Evolutionary conservation across 2,113 vertebrate species (phyloP).

Genomic region (Isichthys henryi): DNA sequence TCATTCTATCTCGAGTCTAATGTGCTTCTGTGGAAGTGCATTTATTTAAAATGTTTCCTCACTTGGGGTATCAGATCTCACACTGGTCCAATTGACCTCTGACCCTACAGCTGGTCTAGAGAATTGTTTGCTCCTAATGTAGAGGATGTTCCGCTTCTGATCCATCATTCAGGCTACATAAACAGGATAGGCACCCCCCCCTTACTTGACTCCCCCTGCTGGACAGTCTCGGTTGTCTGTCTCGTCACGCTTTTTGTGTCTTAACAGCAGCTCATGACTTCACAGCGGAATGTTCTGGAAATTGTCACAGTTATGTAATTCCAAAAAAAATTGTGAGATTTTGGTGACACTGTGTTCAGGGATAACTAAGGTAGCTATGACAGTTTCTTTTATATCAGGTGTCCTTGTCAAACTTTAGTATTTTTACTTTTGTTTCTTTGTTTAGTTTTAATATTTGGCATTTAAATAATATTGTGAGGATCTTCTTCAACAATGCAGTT

Average conservation of each 20-base stretch:
- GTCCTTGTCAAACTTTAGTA: not conserved
- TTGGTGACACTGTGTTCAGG: no score
- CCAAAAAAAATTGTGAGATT: not conserved
- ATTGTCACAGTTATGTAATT: not conserved
- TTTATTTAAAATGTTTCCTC: not conserved
- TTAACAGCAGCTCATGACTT: not conserved
- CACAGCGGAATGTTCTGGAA: not conserved
- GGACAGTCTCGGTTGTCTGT: not conserved
- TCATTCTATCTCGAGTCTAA: not conserved
- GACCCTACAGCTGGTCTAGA: not conserved
- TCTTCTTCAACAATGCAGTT: not conserved
- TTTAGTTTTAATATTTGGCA: not conserved
- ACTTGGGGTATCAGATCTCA: not conserved
- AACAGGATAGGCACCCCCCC: not conserved
- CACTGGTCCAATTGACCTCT: not conserved
- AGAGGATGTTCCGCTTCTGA: not conserved
- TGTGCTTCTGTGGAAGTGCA: not conserved
- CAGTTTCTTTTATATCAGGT: not conserved
- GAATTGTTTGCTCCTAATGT: not conserved
- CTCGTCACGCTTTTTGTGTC: not conserved
- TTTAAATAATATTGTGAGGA: not conserved
- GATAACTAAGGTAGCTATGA: not conserved
- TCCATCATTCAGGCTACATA: not conserved
- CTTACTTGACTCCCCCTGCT: constrained; percentile 13
- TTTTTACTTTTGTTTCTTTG: not conserved